These are phyloP conservation scores for Rhimphoctona megacephalus DNA, from an alignment of 2,888 invertebrate species.

Conservation along the genomic window DNA sequence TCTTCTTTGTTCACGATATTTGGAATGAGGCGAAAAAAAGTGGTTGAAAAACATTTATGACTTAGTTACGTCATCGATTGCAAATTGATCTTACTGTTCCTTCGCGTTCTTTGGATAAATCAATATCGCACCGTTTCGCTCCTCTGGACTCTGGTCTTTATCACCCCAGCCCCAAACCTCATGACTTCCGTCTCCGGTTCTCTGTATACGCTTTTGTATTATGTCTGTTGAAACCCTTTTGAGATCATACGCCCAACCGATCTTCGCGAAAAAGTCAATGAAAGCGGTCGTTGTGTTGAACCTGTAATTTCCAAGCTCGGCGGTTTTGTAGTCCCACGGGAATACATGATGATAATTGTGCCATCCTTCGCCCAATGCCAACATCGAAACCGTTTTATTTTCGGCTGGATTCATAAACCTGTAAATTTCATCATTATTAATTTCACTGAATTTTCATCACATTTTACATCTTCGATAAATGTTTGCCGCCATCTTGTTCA, in stretches of 20 bases:
- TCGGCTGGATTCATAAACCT: conserved; percentile 93
- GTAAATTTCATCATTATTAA: conserved; percentile 69
- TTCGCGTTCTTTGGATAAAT: conserved; percentile 68
- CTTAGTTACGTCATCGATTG: conserved; percentile 1
- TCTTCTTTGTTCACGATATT: neutral
- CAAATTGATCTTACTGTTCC: conserved; percentile 32
- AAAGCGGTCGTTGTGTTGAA: conserved; percentile 86
- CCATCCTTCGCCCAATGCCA: conserved; percentile 95
- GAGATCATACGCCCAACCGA: conserved; percentile 95
- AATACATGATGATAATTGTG: conserved; percentile 98
- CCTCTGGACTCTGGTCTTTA: conserved; percentile 82
- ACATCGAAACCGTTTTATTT: conserved; percentile 90
- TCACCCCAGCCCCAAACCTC: conserved; percentile 90
- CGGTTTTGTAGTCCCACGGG: conserved; percentile 97
- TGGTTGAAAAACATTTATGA: conserved; percentile 6
- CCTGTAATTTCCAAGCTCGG: conserved; percentile 90
- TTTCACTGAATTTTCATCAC: neutral
- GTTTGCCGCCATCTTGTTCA: no score
- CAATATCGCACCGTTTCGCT: conserved; percentile 75
- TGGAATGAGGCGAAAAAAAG: conserved; percentile 27
- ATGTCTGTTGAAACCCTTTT: conserved; percentile 92
- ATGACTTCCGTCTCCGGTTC: conserved; percentile 92
- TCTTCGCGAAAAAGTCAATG: conserved; percentile 90
- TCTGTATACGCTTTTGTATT: conserved; percentile 89
- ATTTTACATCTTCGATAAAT: neutral